Evolutionary conservation across 1,140 invertebrate species (phyloP).

Genomic region (Drosophila mojavensis): DNA sequence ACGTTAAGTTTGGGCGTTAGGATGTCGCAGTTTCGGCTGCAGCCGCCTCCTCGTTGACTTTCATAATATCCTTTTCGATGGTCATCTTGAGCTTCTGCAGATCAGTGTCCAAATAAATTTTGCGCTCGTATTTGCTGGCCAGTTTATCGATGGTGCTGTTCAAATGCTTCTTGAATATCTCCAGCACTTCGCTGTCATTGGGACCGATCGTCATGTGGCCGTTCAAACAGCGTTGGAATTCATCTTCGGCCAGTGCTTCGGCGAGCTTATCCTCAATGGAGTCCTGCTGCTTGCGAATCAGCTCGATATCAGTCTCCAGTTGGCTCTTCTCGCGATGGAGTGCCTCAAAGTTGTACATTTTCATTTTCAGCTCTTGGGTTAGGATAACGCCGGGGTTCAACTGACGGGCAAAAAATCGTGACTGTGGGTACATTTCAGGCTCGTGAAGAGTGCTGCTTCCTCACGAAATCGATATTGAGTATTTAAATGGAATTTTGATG

Average conservation of each 20-base stretch:
- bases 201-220: slow-evolving; percentile 8
- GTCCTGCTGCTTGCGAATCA: slow-evolving; percentile 49
- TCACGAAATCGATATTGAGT: slow-evolving; percentile 6
- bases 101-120: slow-evolving; percentile 47
- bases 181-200: slow-evolving; percentile 41
- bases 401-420: slow-evolving; percentile 39
- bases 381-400: slow-evolving; percentile 54
- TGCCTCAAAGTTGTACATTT: slow-evolving; percentile 49
- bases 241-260: slow-evolving; percentile 57
- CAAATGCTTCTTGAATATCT: slow-evolving; percentile 36
- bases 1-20: background rate
- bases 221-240: slow-evolving; percentile 41
- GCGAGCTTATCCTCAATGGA: slow-evolving; percentile 51
- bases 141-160: slow-evolving; percentile 39
- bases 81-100: slow-evolving; percentile 46
- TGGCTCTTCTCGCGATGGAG: slow-evolving; percentile 29
- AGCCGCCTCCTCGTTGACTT: slow-evolving; percentile 46
- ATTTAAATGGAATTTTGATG: slow-evolving; percentile 26
- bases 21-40: slow-evolving; percentile 22
- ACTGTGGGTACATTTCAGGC: slow-evolving; percentile 27
- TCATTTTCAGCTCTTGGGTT: slow-evolving; percentile 47
- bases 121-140: slow-evolving; percentile 35
- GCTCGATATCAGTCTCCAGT: slow-evolving; percentile 38
- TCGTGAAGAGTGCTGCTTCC: background rate
- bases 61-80: slow-evolving; percentile 54